Conservation (phyloP, 2,797 vertebrate genomes). For the Myotis daubentonii region DNA sequence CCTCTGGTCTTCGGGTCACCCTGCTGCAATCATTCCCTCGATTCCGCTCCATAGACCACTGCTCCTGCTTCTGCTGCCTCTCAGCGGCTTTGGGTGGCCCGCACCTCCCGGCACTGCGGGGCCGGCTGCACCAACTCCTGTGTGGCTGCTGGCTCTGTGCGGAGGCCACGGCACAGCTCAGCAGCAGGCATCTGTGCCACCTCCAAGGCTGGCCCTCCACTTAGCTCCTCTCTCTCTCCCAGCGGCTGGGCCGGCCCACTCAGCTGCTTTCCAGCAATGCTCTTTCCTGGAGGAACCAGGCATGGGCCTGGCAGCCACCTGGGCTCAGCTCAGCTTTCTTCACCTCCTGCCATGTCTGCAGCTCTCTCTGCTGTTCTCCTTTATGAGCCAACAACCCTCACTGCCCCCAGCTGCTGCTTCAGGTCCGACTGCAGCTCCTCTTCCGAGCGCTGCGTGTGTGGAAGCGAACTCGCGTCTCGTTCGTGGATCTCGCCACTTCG, state of each 20-base stretch:
- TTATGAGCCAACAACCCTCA: background rate
- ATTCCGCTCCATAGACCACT: background rate
- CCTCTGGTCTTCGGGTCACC: background rate
- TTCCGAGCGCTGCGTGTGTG: background rate
- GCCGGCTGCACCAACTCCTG: background rate
- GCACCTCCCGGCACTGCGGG: background rate
- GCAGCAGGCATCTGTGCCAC: background rate
- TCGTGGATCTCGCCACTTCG: background rate
- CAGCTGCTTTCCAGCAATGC: background rate
- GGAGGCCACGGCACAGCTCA: background rate
- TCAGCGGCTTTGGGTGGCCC: background rate
- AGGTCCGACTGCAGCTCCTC: background rate
- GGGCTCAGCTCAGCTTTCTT: background rate
- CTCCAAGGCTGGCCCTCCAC: background rate
- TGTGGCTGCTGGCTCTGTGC: background rate
- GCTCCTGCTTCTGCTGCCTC: background rate
- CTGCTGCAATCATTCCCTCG: no score
- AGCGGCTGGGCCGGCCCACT: background rate
- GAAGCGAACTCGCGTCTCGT: background rate
- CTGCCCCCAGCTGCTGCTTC: background rate
- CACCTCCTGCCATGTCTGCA: background rate
- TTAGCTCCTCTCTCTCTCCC: background rate
- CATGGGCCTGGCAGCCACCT: background rate
- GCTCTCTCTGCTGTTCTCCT: background rate
- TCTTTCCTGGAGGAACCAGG: background rate